These are phyloP conservation scores for Galeopterus variegatus DNA, from an alignment of 2,113 vertebrate species.

Conservation along the genomic window DNA sequence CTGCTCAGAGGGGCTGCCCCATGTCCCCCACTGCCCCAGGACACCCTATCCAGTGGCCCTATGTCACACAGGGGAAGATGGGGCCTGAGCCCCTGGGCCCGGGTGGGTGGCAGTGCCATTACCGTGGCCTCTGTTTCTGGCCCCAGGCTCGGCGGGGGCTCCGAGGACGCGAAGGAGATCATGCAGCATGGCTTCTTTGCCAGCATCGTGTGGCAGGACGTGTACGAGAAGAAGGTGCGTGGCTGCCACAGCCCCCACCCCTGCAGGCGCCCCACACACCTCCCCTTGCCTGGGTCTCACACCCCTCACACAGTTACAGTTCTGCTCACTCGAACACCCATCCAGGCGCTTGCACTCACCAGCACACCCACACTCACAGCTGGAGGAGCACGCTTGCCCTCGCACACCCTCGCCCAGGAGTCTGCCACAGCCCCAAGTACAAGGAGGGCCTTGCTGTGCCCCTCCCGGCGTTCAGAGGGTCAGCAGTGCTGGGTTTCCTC, in stretches of 20 bases:
- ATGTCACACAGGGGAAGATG: fast-evolving
- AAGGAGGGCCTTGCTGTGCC: neutral
- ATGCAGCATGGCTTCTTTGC: conserved; percentile 99
- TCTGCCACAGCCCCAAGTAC: neutral
- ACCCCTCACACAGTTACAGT: no score
- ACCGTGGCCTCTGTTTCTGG: neutral
- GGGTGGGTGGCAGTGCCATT: fast-evolving
- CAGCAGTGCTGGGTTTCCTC: neutral
- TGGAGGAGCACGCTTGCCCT: no score
- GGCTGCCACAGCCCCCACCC: neutral
- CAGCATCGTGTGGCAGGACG: conserved; percentile 97
- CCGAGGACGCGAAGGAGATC: conserved; percentile 98
- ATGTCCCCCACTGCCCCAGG: fast-evolving
- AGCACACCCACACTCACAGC: no score
- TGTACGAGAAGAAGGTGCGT: conserved; percentile 97
- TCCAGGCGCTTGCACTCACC: no score
- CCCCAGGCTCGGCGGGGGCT: conserved; percentile 95
- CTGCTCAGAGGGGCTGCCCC: neutral
- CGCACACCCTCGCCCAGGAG: no score
- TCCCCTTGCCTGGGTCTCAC: no score
- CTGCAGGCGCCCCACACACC: neutral
- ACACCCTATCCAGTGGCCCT: fast-evolving
- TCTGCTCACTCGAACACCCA: no score
- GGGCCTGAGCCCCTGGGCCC: neutral
- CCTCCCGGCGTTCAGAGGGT: neutral